These are phyloP conservation scores for Huso huso DNA, from an alignment of 2,797 vertebrate genomes.

Conservation along the genomic window DNA sequence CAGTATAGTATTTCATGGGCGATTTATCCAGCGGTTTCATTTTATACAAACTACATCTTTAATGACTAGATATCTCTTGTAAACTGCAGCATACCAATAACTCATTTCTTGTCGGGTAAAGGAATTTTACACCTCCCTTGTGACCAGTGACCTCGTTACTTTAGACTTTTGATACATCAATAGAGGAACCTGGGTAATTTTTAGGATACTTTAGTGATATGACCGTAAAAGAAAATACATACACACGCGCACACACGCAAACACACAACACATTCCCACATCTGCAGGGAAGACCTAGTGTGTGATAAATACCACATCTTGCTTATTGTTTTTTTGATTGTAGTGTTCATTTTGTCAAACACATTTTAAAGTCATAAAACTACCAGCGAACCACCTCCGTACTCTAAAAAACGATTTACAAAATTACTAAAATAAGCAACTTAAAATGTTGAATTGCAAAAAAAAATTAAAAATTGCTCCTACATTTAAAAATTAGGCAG, in stretches of 20 bases:
- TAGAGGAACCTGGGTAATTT: background rate
- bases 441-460: too few relatives aligned
- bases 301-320: too few relatives aligned
- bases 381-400: too few relatives aligned
- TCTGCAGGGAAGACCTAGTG: background rate
- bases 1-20: constrained; percentile 71
- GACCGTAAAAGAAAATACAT: constrained; percentile 7
- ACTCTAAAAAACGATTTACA: too few relatives aligned
- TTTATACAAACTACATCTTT: constrained; percentile 47
- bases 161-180: background rate
- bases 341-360: too few relatives aligned
- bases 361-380: too few relatives aligned
- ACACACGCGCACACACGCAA: constrained; percentile 10
- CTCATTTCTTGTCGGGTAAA: constrained; percentile 32
- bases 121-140: constrained; percentile 13
- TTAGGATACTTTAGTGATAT: background rate
- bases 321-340: too few relatives aligned
- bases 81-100: constrained; percentile 56
- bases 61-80: constrained; percentile 62
- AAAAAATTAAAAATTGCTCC: too few relatives aligned
- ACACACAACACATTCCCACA: constrained; percentile 22
- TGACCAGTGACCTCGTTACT: constrained; percentile 1
- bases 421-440: too few relatives aligned
- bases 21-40: constrained; percentile 63
- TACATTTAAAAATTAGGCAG: too few relatives aligned